Conservation (phyloP, 2,888 invertebrate genomes). For the Bombyx huttoni region DNA sequence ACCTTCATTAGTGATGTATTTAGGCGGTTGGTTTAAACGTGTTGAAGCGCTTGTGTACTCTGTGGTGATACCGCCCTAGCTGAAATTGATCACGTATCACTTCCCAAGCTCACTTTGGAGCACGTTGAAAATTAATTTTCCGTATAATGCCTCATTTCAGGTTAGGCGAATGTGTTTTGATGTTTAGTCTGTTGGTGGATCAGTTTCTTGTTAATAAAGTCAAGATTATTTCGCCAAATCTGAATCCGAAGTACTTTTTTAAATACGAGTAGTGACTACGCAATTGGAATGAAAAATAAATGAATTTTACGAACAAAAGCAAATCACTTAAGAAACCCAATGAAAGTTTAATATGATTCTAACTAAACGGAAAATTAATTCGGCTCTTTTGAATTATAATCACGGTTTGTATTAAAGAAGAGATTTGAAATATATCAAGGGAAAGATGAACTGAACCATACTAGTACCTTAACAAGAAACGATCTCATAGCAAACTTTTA, state of each 20-base stretch:
- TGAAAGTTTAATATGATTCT: background rate
- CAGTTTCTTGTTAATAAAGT: background rate
- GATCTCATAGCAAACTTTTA: constrained; percentile 39
- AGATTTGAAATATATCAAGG: constrained; percentile 11
- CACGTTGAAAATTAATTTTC: constrained; percentile 26
- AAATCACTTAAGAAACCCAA: background rate
- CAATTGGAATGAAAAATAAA: too few species aligned
- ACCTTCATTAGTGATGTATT: constrained; percentile 8
- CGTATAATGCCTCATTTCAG: constrained; percentile 13
- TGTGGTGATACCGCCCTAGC: constrained; percentile 5
- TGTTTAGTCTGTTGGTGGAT: constrained; percentile 6
- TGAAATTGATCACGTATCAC: constrained; percentile 35
- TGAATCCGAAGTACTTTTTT: too few species aligned
- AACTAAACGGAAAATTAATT: background rate
- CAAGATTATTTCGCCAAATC: too few species aligned
- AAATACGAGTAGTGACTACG: too few species aligned
- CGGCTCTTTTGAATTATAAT: background rate
- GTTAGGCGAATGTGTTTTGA: background rate
- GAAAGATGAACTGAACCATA: background rate
- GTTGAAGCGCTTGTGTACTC: constrained; percentile 5
- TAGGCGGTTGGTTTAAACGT: constrained; percentile 6
- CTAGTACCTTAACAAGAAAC: constrained; percentile 14
- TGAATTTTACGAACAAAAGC: too few species aligned
- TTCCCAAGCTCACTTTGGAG: constrained; percentile 20
- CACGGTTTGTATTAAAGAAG: background rate